Base-by-base conservation (phyloP, 2,113 vertebrate genomes). In the Aphyosemion australe region DNA sequence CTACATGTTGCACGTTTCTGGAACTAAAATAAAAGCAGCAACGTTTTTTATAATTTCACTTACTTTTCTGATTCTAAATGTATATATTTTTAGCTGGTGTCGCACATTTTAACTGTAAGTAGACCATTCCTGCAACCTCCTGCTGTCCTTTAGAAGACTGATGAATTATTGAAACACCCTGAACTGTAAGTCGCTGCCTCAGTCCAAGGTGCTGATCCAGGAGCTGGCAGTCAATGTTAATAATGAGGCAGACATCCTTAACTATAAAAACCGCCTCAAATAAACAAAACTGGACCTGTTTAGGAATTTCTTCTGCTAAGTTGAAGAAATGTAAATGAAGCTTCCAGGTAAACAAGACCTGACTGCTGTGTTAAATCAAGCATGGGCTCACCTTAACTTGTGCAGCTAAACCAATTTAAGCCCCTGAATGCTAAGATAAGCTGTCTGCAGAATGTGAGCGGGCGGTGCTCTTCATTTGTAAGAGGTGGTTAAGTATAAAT, bases 301-400 rank as follows among this genome's bases (percentile, higher is more conserved):
- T 48, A 2, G 9, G n/a, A 48, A 11, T 3, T 11, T 16, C 1
- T 18, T 48, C 46, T 48, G n/a, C 46, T 11, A 48, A 19, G 46
- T 19, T 48, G n/a, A 48, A 48, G n/a, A 15, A 48, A 48, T 48
- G 7, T 48, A 19, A 48, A 48, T 19, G n/a, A 19, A 9, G n/a
- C 18, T 48, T 19, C 46, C 1, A 19, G 46, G n/a, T 19, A 42
- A 42, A 42, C 11, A 12, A 19, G 46, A 48, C 46, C 45, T 48
- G 46, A 48, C 46, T 48, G 46, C n/a, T 48, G 46, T 48, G 46
- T 48, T 10, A 48, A 48, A 48, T 19, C n/a, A 48, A 48, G 46
- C 46, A 48, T 19, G n/a, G 14, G n/a, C 18, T 48, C n/a, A 48
- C 16, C n/a, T 19, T 47, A 47, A 47, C 15, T n/a, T n/a, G 16